These are phyloP conservation scores for Amphiprion clarkii DNA, from an alignment of 2,797 vertebrate species.

Conservation along the genomic window DNA sequence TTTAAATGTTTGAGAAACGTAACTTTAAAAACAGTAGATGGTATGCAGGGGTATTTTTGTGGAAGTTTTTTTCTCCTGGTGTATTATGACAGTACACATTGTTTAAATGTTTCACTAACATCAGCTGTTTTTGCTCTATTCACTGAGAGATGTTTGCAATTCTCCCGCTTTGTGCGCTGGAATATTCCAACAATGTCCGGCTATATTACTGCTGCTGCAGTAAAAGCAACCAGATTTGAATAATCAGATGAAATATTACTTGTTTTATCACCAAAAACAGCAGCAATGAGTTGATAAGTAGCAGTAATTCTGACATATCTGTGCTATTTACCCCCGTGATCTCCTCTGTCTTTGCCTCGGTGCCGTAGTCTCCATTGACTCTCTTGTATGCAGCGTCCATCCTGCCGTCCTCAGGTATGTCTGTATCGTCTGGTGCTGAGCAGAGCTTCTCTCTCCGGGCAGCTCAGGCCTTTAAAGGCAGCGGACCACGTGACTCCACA, in stretches of 20 bases:
- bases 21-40: too few relatives aligned
- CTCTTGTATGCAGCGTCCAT: conserved; percentile 83
- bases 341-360: conserved; percentile 40
- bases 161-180: conserved; percentile 35
- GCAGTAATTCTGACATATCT: background rate
- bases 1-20: too few relatives aligned
- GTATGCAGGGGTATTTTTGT: background rate
- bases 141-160: conserved; percentile 10
- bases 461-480: background rate
- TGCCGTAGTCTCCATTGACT: conserved; percentile 65
- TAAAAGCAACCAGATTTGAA: background rate
- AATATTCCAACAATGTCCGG: conserved; percentile 53
- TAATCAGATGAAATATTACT: background rate
- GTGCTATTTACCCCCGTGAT: conserved; percentile 63
- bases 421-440: conserved; percentile 32
- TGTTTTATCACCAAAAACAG: background rate
- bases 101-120: conserved; percentile 13
- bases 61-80: background rate
- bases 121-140: conserved; percentile 47
- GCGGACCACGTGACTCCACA: conserved; percentile 75
- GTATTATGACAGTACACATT: conserved; percentile 4
- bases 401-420: conserved; percentile 52
- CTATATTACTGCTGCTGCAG: background rate
- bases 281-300: background rate
- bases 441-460: conserved; percentile 31